Evolutionary conservation across 2,113 vertebrate genomes (phyloP), one percentile per base, ranked within the genome.

Genomic region (Indicator maculatus): DNA sequence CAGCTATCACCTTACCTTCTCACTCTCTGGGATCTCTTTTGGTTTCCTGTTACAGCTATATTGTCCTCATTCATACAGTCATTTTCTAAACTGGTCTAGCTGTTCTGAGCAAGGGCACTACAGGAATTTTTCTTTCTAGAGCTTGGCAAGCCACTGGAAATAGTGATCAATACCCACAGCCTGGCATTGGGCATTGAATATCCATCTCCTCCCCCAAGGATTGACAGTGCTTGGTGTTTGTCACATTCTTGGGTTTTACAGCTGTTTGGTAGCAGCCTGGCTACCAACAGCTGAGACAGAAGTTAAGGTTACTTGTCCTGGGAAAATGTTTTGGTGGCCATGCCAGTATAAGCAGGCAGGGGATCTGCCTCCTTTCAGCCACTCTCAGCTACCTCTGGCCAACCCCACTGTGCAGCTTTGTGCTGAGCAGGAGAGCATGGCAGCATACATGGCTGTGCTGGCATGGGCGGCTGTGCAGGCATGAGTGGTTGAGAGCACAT

Each of bases 391-490:
- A 75, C 38, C 63, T 72, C 3, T 3, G 60, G 63, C 59, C 89
- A 76, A 1, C 5, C 24, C 5, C 27, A 2, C 6, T 67, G 39
- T 64, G 86, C 67, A 86, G 71, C 72, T 79, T 75, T 6, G 30
- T 2, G 1, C 36, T 3, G 18, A 64, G 67, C n/a, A 33, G 27
- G 30, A 36, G 13, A 85, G 28, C 2, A 36, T 0, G 0, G 47
- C 5, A 1, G 0, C 60, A 70, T 0, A 8, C 16, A 31, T 1
- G 5, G 44, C 16, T 60, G 9, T 31, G 45, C 12, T 19, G 45
- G 55, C 45, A 11, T 6, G 5, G 45, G 19, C 10, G 4, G 21
- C 45, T 2, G 5, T 8, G 67, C 50, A 52, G 50, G 23, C 50
- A 26, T 26, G 5, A 45, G 16, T 16, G 6, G 28, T 39, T 1